A percentile compares a stretch with the other conserved stretches of the same genome.
Evolutionary conservation across 1,140 invertebrate genomes (phyloP).

Genomic region (Rhagoletis zephyria): DNA sequence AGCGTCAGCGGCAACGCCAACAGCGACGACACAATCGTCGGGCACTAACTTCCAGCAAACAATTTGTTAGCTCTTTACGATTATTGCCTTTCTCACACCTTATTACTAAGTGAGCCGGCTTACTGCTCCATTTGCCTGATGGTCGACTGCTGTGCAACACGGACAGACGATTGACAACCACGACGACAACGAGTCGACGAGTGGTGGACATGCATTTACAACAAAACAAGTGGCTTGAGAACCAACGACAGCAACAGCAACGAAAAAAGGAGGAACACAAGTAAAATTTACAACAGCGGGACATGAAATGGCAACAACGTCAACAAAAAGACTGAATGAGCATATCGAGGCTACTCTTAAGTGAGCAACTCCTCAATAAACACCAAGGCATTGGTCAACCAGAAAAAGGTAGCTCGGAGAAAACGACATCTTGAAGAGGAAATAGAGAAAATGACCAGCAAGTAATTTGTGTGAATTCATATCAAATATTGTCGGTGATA

Average conservation of each 20-base stretch:
- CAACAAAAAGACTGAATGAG: slow-evolving; percentile 29
- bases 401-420: neutral
- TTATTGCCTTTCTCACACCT: slow-evolving; percentile 73
- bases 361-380: slow-evolving; percentile 43
- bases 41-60: slow-evolving; percentile 61
- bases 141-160: slow-evolving; percentile 23
- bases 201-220: neutral
- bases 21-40: slow-evolving; percentile 31
- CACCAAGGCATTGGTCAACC: slow-evolving; percentile 24
- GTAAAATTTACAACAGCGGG: neutral
- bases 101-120: slow-evolving; percentile 59
- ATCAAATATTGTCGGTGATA: too few species aligned
- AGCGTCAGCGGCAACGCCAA: slow-evolving; percentile 28
- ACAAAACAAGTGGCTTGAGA: slow-evolving; percentile 28
- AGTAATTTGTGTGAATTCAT: neutral
- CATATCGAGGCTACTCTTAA: slow-evolving; percentile 31
- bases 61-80: slow-evolving; percentile 72
- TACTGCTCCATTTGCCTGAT: slow-evolving; percentile 20
- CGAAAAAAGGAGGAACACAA: slow-evolving; percentile 3
- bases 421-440: neutral
- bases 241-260: neutral
- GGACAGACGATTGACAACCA: slow-evolving; percentile 8
- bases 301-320: slow-evolving; percentile 39
- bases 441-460: neutral
- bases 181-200: neutral